A percentile compares a stretch with the other conserved stretches of the same genome.
phyloP scores from a whole-genome alignment of 2,888 invertebrate species.

The Caradrina kadenii region DNA sequence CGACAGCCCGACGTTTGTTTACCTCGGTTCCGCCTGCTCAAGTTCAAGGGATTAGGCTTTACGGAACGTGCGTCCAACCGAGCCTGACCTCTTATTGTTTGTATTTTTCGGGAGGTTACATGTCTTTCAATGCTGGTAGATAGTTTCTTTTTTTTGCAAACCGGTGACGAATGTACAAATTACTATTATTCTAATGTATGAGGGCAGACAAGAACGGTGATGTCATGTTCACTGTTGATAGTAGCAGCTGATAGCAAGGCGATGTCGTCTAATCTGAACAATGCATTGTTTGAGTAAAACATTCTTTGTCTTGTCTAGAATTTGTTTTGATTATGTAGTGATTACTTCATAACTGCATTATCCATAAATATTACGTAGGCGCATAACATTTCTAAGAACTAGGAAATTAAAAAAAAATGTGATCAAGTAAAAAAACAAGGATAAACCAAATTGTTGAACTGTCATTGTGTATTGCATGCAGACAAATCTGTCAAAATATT shows the following conservation, averaged over 20 bases:
- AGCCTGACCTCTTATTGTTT: slow-evolving; percentile 64
- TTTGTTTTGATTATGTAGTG: slow-evolving; percentile 31
- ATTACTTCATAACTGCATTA: slow-evolving; percentile 13
- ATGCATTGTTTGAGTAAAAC: slow-evolving; percentile 49
- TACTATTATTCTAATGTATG: slow-evolving; percentile 33
- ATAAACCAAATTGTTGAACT: not conserved
- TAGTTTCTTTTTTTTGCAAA: slow-evolving; percentile 48
- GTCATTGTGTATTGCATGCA: not conserved
- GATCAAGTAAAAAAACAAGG: not conserved
- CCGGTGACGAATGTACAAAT: slow-evolving; percentile 49
- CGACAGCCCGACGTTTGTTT: slow-evolving; percentile 77
- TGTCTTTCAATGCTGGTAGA: slow-evolving; percentile 61
- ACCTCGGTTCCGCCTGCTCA: slow-evolving; percentile 79
- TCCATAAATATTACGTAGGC: not conserved
- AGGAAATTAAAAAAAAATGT: too few relatives aligned
- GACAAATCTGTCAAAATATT: not conserved
- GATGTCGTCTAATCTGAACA: slow-evolving; percentile 49
- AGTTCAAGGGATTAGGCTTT: slow-evolving; percentile 86
- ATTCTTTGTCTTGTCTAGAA: slow-evolving; percentile 40
- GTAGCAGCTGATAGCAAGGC: slow-evolving; percentile 46
- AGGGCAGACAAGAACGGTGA: slow-evolving; percentile 56
- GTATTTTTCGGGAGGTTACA: slow-evolving; percentile 40
- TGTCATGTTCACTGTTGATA: slow-evolving; percentile 59
- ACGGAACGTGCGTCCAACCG: slow-evolving; percentile 69
- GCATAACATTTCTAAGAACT: too few relatives aligned